Conservation (phyloP, 2,888 invertebrate species). For the Hetaerina titia region DNA sequence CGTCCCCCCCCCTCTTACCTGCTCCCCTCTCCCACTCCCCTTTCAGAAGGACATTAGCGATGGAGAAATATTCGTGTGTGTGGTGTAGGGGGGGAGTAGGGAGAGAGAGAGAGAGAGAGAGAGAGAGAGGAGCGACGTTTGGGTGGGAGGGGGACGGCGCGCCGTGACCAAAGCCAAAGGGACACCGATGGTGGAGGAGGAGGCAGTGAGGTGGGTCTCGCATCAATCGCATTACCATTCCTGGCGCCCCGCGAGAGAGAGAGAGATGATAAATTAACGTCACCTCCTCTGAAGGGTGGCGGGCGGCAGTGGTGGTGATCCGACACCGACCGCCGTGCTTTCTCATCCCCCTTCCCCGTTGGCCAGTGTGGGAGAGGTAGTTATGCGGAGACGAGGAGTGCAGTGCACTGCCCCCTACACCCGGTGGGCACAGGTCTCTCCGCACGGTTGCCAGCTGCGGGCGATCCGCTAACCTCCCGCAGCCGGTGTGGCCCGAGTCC, state of each 20-base stretch:
- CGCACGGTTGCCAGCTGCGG: not conserved
- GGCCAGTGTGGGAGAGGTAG: no score
- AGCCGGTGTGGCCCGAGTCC: no score
- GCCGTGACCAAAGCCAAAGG: not conserved
- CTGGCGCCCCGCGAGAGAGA: not conserved
- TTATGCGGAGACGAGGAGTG: not conserved
- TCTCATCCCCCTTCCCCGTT: not conserved
- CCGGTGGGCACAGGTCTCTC: not conserved
- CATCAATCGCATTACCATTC: conserved; percentile 28
- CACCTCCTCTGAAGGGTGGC: not conserved
- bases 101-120: no score
- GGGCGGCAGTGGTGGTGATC: not conserved
- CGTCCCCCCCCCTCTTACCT: no score
- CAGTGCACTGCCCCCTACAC: not conserved
- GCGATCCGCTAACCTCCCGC: no score
- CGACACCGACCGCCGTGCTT: not conserved
- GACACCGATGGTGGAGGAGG: not conserved
- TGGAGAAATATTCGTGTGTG: not conserved
- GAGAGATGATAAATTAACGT: conserved; percentile 8
- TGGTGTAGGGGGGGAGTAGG: not conserved
- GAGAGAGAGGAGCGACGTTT: not conserved
- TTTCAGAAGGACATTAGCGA: not conserved
- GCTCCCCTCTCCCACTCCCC: not conserved
- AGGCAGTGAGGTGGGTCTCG: not conserved
- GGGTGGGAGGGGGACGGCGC: not conserved